Evolutionary conservation across 2,888 invertebrate genomes (phyloP), one percentile per base, ranked within the genome.

Genomic region (Romanomermis culicivorax): DNA sequence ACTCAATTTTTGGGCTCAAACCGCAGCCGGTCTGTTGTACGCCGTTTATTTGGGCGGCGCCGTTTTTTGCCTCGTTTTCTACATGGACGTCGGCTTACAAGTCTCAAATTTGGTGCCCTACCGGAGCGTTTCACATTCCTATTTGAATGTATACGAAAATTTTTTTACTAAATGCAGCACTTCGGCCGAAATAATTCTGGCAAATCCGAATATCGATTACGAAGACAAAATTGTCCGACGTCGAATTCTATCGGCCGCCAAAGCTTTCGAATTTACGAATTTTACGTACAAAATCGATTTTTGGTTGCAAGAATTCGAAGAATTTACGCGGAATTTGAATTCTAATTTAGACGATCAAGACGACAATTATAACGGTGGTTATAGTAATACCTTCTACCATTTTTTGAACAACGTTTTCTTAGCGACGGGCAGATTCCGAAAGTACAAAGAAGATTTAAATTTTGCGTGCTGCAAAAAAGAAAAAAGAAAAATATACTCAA

Each of bases 81-180:
- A 26, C 7, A 14, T 55, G 51, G 79, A 85, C 64, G 87, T 87
- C 72, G 88, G 87, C 1, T 73, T 88, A 43, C 87, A 87, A 68
- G 75, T 86, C 58, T 77, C 85, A 56, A 85, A 85, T 68, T 75
- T 88, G 1, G 85, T 86, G 2, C 80, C 83, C 65, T 79, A 80
- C 53, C 86, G 86, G 70, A 87, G 87, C 0, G 86, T 87, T 70
- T 85, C 87, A 36, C 82, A 87, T 43, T 80, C 78, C 65, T 88
- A 86, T 72, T 87, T 87, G 69, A 84, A 86, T 68, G 77, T 83
- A 52, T 87, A 88, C 72, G 87, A 87, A 68, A 77, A 79, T 63
- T 87, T 83, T 71, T 88, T 85, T 75, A 49, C 54, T 3, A 23
- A 51, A 26, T 57, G 57, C 47, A 52, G 47, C 26, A 56, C 52